Percentiles rank a stretch among this genome's conserved stretches.
These are phyloP conservation scores for Orthosia incerta DNA, from an alignment of 2,888 invertebrate species.

Conservation along the genomic window DNA sequence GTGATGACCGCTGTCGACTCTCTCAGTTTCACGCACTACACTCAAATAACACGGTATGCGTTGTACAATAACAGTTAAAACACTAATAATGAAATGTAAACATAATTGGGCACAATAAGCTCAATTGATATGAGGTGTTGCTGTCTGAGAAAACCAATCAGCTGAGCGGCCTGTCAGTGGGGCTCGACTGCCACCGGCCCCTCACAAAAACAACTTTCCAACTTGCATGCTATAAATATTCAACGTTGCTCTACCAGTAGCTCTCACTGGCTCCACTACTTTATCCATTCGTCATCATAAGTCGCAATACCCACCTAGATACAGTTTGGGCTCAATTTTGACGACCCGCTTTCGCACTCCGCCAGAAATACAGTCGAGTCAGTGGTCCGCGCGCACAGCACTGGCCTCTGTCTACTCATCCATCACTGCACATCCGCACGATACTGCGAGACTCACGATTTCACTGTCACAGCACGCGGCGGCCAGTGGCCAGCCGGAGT, in stretches of 20 bases:
- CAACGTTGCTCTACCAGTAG: conserved; percentile 78
- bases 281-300: conserved; percentile 64
- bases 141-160: conserved; percentile 81
- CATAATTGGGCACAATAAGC: conserved; percentile 74
- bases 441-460: conserved; percentile 86
- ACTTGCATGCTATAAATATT: conserved; percentile 87
- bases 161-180: conserved; percentile 76
- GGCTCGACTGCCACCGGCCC: conserved; percentile 57
- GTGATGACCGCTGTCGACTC: conserved; percentile 48
- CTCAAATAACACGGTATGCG: conserved; percentile 55
- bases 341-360: conserved; percentile 85
- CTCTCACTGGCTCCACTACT: conserved; percentile 73
- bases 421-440: conserved; percentile 91
- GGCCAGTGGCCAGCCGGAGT: conserved; percentile 83
- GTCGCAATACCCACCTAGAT: conserved; percentile 86
- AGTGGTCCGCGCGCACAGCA: conserved; percentile 77
- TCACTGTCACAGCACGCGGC: conserved; percentile 90
- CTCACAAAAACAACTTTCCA: conserved; percentile 82
- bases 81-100: conserved; percentile 69
- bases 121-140: conserved; percentile 71
- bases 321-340: conserved; percentile 91
- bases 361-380: conserved; percentile 81
- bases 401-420: conserved; percentile 87
- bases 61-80: conserved; percentile 58
- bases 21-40: conserved; percentile 47